A percentile compares a stretch with the other conserved stretches of the same genome.
Conservation (phyloP, 2,888 invertebrate species). For the Acleris laterana region DNA sequence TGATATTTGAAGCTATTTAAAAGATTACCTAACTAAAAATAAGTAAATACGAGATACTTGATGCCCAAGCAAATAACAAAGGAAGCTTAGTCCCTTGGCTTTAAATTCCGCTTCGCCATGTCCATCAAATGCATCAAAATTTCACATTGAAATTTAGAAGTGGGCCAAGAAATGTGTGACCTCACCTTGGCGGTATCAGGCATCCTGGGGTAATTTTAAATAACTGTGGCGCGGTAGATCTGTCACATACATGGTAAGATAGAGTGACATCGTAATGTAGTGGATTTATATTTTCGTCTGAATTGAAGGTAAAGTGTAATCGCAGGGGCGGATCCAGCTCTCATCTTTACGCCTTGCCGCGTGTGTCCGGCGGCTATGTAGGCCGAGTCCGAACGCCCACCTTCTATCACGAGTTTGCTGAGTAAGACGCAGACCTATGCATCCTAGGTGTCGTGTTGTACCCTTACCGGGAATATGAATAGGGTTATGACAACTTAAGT, state of each 20-base stretch:
- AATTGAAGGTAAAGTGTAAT: slow-evolving; percentile 45
- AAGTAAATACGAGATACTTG: neutral
- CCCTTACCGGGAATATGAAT: slow-evolving; percentile 36
- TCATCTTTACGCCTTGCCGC: slow-evolving; percentile 75
- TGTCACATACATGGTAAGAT: slow-evolving; percentile 11
- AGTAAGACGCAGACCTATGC: slow-evolving; percentile 63
- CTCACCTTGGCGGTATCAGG: slow-evolving; percentile 23
- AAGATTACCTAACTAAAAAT: slow-evolving; percentile 8
- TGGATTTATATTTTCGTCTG: neutral
- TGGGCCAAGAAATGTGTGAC: slow-evolving; percentile 26
- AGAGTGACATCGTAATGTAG: neutral
- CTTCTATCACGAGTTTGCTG: slow-evolving; percentile 78
- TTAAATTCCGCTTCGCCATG: slow-evolving; percentile 15
- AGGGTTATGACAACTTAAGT: no score
- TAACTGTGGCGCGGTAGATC: slow-evolving; percentile 23
- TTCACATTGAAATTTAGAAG: slow-evolving; percentile 12
- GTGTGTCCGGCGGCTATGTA: slow-evolving; percentile 73
- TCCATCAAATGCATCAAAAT: slow-evolving; percentile 18
- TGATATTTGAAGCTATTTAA: neutral
- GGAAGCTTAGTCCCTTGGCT: slow-evolving; percentile 19
- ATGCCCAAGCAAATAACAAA: slow-evolving; percentile 14
- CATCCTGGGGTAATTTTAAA: slow-evolving; percentile 22
- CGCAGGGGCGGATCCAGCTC: slow-evolving; percentile 76
- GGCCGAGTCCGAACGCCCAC: slow-evolving; percentile 79
- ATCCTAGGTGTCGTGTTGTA: slow-evolving; percentile 58